Evolutionary conservation across 2,113 vertebrate species (phyloP).

Genomic region (Nematolebias whitei): DNA sequence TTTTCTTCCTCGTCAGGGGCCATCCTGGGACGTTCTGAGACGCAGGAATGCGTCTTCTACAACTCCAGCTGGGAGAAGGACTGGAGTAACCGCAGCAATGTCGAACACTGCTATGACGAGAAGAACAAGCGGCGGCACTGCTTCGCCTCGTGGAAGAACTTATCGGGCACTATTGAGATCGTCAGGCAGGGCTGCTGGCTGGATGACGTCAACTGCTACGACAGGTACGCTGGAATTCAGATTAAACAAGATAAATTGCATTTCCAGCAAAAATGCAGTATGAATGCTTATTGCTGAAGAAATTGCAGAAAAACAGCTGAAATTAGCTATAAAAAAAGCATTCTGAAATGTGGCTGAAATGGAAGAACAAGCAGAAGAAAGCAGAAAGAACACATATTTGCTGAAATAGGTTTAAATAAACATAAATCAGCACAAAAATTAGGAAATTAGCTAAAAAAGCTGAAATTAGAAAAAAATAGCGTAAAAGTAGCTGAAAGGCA

Average conservation of each 20-base stretch:
- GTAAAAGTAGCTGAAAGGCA: too few relatives aligned
- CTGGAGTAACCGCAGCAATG: slow-evolving; percentile 92
- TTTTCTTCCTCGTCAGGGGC: slow-evolving; percentile 82
- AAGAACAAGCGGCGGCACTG: slow-evolving; percentile 95
- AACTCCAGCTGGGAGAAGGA: slow-evolving; percentile 98
- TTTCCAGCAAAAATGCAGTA: too few relatives aligned
- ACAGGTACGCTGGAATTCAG: slow-evolving; percentile 81
- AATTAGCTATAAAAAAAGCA: too few relatives aligned
- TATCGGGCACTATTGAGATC: slow-evolving; percentile 91
- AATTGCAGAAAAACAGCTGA: too few relatives aligned
- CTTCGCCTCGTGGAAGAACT: slow-evolving; percentile 98
- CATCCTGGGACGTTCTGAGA: slow-evolving; percentile 96
- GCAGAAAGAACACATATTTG: too few relatives aligned
- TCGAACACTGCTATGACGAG: slow-evolving; percentile 90
- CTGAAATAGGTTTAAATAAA: too few relatives aligned
- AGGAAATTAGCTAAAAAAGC: too few relatives aligned
- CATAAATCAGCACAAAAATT: too few relatives aligned
- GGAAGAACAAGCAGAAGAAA: too few relatives aligned
- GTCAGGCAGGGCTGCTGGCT: slow-evolving; percentile 99
- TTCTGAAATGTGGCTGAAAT: too few relatives aligned
- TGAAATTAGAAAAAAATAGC: too few relatives aligned
- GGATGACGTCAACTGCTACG: slow-evolving; percentile 98
- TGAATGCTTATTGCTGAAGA: too few relatives aligned
- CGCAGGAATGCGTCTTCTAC: slow-evolving; percentile 94
- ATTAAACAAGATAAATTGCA: not conserved